Conservation (phyloP, 2,113 vertebrate species). For the Dendrocopos noguchii region DNA sequence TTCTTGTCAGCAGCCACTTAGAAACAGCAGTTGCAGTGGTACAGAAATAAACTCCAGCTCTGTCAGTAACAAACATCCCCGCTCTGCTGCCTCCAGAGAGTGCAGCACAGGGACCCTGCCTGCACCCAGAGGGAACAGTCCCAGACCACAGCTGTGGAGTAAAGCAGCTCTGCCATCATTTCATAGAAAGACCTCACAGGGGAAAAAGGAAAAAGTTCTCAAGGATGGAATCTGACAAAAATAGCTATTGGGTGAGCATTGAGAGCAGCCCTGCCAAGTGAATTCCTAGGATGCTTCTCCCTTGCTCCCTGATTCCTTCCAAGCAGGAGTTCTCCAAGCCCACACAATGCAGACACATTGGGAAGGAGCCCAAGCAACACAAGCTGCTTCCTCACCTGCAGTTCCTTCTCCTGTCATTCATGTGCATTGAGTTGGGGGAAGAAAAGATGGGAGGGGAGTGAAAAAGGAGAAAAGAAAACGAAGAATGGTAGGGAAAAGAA, state of each 20-base stretch:
- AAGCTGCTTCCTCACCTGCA: background rate
- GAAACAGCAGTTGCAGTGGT: background rate
- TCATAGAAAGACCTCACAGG: background rate
- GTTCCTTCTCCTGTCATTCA: background rate
- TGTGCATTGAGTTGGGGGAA: background rate
- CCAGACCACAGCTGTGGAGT: background rate
- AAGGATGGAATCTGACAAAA: background rate
- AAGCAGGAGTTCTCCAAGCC: background rate
- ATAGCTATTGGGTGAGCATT: accelerated
- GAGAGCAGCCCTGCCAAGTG: background rate
- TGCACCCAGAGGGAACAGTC: background rate
- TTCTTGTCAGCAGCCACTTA: background rate
- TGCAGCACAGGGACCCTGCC: background rate
- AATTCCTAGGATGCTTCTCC: constrained; percentile 44
- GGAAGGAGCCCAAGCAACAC: background rate
- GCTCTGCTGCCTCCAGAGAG: background rate
- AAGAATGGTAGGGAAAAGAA: background rate
- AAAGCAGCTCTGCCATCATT: background rate
- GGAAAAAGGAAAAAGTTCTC: background rate
- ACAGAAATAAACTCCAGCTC: background rate
- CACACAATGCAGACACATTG: accelerated
- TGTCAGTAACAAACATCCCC: background rate
- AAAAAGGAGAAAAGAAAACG: background rate
- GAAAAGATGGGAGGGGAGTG: background rate
- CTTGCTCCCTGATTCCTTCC: background rate